Base-by-base conservation (phyloP, 2,888 invertebrate genomes). In the Caenorhabditis sp. region DNA sequence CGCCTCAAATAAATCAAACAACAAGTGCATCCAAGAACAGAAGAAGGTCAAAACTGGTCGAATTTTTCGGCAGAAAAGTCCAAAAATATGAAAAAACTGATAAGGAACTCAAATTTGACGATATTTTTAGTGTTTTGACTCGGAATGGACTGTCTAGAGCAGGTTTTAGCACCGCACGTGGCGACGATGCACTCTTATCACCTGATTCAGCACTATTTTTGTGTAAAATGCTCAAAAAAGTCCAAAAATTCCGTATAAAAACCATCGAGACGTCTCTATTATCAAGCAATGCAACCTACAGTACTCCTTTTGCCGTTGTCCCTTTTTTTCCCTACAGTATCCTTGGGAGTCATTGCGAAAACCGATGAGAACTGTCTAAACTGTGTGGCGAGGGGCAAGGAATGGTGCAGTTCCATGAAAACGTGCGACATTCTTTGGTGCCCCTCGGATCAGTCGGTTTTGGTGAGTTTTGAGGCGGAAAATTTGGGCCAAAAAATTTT, bases 341-440 rank as follows among this genome's bases (percentile, higher is more conserved):
- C 74, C 0, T 19, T 64, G 16, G 74, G 74, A 26, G 74, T 74
- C 2, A 74, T 74, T 28, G 64, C 74, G 1, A 74, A 74, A 22
- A 64, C 64, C 19, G 64, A 74, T 56, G 64, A 74, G 56, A 44
- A 74, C 38, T 74, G 74, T 47, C 31, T 74, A 19, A 64, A 56
- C 38, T 74, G 74, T 56, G 74, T 74, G 38, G 38, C 64, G 8
- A 56, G 74, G 14, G 74, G 64, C 14, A 74, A 74, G 19, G 74
- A 74, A 31, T 74, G 74, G 74, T 74, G 74, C 35, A 64, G 54
- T 44, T 74, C 74, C 12, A 74, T 79, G 70, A 79, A 64, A 8
- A 56, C 77, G 16, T 79, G 69, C 56, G 70, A 79, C 41, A 61
- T 77, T 3, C 22, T 61, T 8, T 69, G 68, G 68, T 69, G 69